Evolutionary conservation across 23 tunicate genomes (phyloP).

Genomic region (Ciona savignyi): DNA sequence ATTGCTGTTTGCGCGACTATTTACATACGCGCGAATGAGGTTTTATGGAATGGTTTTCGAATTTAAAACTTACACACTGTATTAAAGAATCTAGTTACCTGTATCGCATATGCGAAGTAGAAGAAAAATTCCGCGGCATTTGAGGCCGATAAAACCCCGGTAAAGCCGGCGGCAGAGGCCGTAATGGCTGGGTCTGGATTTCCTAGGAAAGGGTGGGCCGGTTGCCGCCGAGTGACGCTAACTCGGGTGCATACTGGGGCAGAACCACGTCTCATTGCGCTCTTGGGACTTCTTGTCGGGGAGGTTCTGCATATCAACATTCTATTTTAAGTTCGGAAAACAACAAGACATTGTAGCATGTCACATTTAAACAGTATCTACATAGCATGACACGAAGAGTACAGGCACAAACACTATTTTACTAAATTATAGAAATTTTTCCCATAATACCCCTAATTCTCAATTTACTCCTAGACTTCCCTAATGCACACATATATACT

Average conservation of each 20-base stretch:
- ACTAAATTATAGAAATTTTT: no score
- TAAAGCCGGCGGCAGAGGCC: neutral
- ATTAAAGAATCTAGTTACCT: conserved; percentile 9
- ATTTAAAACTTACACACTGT: no score
- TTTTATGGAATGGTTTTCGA: no score
- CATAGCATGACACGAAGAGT: no score
- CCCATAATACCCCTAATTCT: no score
- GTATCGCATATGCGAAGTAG: conserved; percentile 51
- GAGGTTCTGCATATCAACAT: neutral
- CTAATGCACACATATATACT: no score
- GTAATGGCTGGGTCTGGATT: neutral
- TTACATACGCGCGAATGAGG: no score
- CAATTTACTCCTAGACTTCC: conserved; percentile 22
- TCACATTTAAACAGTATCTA: no score
- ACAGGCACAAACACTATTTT: no score
- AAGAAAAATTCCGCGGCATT: conserved; percentile 51
- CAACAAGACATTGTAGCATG: no score
- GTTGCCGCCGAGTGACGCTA: conserved; percentile 4
- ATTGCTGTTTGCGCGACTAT: no score
- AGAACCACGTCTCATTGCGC: conserved; percentile 8
- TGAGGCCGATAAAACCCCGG: conserved; percentile 9
- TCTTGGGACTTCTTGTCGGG: conserved; percentile 4
- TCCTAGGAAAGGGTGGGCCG: conserved; percentile 19
- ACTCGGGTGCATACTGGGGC: conserved; percentile 5
- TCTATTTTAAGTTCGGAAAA: no score